These are phyloP conservation scores for Pemphredon lugubris DNA, from an alignment of 2,888 invertebrate species.

Conservation along the genomic window DNA sequence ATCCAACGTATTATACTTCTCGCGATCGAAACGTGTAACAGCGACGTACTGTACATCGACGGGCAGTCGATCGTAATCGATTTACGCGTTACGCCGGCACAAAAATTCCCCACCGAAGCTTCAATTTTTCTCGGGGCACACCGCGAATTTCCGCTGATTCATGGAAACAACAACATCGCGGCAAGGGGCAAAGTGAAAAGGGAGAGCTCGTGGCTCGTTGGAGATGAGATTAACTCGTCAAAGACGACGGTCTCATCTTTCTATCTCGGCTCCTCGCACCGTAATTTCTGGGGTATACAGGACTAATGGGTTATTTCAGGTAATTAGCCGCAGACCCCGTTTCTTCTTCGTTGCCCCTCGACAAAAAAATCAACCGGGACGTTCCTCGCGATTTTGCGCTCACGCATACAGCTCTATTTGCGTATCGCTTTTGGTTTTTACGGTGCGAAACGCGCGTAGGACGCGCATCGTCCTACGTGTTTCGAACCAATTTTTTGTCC, in stretches of 20 bases:
- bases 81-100: slow-evolving; percentile 18
- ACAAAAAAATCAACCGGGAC: slow-evolving; percentile 35
- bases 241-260: slow-evolving; percentile 70
- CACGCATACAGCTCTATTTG: slow-evolving; percentile 55
- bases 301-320: slow-evolving; percentile 78
- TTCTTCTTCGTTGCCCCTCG: slow-evolving; percentile 47
- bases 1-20: no score
- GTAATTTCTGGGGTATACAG: slow-evolving; percentile 74
- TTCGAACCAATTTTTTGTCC: background rate
- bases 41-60: no score
- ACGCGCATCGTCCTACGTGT: background rate
- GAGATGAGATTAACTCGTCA: slow-evolving; percentile 76
- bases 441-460: no score
- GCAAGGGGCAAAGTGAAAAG: slow-evolving; percentile 19
- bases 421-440: no score
- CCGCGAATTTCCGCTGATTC: slow-evolving; percentile 76
- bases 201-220: slow-evolving; percentile 29
- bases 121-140: slow-evolving; percentile 60
- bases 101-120: no score
- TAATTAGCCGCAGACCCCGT: slow-evolving; percentile 72
- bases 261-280: slow-evolving; percentile 53
- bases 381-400: slow-evolving; percentile 44
- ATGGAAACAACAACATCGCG: slow-evolving; percentile 68
- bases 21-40: no score
- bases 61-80: slow-evolving; percentile 13